Evolutionary conservation across 2,888 invertebrate genomes (phyloP).

Genomic region (Halictus ligatus): DNA sequence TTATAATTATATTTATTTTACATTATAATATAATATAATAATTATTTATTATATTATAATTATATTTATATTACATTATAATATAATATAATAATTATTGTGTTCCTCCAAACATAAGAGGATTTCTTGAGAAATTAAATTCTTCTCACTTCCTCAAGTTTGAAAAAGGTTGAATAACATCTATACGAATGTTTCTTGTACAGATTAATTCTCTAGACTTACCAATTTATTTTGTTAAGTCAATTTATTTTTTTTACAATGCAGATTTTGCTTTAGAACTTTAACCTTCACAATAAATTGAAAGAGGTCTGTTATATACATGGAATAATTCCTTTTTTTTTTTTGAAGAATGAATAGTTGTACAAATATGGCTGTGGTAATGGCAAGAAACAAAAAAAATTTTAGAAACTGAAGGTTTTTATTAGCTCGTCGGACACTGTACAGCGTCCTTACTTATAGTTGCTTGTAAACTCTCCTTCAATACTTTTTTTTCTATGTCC

Average conservation of each 20-base stretch:
- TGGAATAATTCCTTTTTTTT: not conserved
- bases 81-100: no score
- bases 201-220: not conserved
- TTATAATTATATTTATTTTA: no score
- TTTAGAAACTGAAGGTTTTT: slow-evolving; percentile 31
- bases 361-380: not conserved
- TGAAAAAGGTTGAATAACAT: not conserved
- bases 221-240: not conserved
- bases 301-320: not conserved
- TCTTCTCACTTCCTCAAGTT: not conserved
- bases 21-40: no score
- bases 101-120: no score
- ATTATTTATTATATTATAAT: no score
- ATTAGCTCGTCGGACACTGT: slow-evolving; percentile 81
- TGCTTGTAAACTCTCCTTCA: slow-evolving; percentile 78
- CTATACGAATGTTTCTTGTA: not conserved
- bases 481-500: slow-evolving; percentile 88
- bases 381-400: slow-evolving; percentile 18
- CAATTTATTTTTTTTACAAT: not conserved
- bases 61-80: no score
- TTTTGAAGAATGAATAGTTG: not conserved
- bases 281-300: not conserved
- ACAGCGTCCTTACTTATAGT: slow-evolving; percentile 78
- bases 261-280: not conserved
- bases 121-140: not conserved